Percentiles rank a stretch among this genome's conserved stretches.
phyloP scores from a whole-genome alignment of 2,113 vertebrate species.

The Merops nubicus region DNA sequence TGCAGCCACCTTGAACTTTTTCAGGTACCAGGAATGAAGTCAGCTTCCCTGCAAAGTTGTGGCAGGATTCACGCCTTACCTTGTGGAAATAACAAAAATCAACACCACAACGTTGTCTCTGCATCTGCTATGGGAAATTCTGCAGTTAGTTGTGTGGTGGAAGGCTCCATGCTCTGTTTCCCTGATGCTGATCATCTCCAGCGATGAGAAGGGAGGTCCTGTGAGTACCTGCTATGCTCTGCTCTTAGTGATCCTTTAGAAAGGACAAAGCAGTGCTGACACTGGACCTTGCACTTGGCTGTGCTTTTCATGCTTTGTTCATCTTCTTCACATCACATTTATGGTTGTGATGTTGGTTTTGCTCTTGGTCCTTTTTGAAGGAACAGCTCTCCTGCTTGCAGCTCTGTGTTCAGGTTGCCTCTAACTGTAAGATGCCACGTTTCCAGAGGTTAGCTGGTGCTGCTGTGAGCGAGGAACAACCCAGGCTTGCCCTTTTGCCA shows the following conservation, averaged over 20 bases:
- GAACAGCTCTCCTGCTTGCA: background rate
- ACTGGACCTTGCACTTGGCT: background rate
- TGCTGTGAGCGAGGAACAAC: background rate
- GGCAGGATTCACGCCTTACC: background rate
- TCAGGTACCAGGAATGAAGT: background rate
- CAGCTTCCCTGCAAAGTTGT: background rate
- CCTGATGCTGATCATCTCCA: background rate
- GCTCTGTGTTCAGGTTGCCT: background rate
- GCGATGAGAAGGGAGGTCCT: background rate
- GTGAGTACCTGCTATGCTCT: background rate
- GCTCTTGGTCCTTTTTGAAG: background rate
- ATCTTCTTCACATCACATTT: rapidly evolving
- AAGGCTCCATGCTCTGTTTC: background rate
- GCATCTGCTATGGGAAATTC: background rate
- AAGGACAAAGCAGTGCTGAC: background rate
- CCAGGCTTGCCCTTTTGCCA: background rate
- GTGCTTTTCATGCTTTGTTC: background rate
- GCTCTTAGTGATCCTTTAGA: background rate
- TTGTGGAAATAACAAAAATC: background rate
- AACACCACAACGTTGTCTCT: background rate
- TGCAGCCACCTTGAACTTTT: background rate
- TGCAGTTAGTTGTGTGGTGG: background rate
- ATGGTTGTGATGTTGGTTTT: background rate
- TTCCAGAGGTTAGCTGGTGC: background rate
- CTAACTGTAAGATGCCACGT: rapidly evolving